Conservation (phyloP, 2,888 invertebrate species). For the Synanthedon andrenaeformis region DNA sequence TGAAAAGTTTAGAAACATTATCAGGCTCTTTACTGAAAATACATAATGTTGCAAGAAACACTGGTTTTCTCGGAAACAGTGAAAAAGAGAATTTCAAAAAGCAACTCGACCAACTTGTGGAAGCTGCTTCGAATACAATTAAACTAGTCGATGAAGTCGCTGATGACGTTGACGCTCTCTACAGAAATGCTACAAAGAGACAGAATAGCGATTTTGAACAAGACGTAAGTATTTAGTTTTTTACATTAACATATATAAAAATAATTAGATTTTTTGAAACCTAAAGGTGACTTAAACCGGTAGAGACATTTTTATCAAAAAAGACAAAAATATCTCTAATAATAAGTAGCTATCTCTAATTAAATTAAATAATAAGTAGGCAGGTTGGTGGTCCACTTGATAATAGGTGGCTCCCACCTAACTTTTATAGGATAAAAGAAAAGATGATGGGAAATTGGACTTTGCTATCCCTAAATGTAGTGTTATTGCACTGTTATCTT, state of each 20-base stretch:
- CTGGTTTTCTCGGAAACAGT: slow-evolving; percentile 61
- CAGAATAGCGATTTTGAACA: slow-evolving; percentile 30
- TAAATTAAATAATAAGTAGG: too few species aligned
- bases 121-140: slow-evolving; percentile 70
- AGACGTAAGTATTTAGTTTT: slow-evolving; percentile 28
- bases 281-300: too few species aligned
- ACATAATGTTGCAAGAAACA: slow-evolving; percentile 72
- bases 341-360: too few species aligned
- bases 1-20: slow-evolving; percentile 69
- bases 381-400: too few species aligned
- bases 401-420: too few species aligned
- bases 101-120: slow-evolving; percentile 66
- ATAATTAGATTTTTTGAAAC: neutral
- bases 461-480: too few species aligned
- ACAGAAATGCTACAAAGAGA: slow-evolving; percentile 40
- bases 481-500: too few species aligned
- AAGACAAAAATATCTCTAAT: too few species aligned
- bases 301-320: too few species aligned
- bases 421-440: too few species aligned
- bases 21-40: slow-evolving; percentile 71
- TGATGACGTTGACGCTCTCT: slow-evolving; percentile 59
- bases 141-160: slow-evolving; percentile 66
- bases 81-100: slow-evolving; percentile 70
- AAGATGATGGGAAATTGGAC: too few species aligned
- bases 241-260: neutral